A percentile compares a stretch with the other conserved stretches of the same genome.
phyloP scores from a whole-genome alignment of 2,888 invertebrate genomes.

The Synanthedon myopaeformis region DNA sequence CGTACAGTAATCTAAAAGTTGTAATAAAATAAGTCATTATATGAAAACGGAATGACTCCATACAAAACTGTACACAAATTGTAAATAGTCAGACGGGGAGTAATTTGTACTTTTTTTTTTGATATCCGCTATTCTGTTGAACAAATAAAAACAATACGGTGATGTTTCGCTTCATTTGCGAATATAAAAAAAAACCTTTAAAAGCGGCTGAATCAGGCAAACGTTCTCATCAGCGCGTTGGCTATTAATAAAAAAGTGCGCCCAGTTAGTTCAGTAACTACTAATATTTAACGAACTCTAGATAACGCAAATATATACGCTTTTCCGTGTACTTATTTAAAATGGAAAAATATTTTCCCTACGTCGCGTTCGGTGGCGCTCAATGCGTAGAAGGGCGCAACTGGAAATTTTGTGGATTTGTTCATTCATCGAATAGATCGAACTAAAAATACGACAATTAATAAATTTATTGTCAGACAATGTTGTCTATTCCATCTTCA shows the following conservation, averaged over 20 bases:
- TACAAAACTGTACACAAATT: too few species aligned
- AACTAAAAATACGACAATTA: too few species aligned
- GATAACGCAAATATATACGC: slow-evolving; percentile 64
- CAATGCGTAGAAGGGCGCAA: slow-evolving; percentile 4
- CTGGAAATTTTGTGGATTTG: slow-evolving; percentile 1
- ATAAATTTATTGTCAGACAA: too few species aligned
- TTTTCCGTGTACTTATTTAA: slow-evolving; percentile 59
- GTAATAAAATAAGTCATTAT: too few species aligned
- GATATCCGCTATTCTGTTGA: background rate
- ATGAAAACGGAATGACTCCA: too few species aligned
- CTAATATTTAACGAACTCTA: slow-evolving; percentile 63
- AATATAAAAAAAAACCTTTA: slow-evolving; percentile 33
- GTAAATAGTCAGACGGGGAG: too few species aligned
- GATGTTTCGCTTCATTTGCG: slow-evolving; percentile 29
- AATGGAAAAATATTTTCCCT: slow-evolving; percentile 66
- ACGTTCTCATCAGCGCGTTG: slow-evolving; percentile 35
- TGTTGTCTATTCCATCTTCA: too few species aligned
- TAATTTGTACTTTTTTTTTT: too few species aligned
- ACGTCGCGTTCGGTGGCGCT: slow-evolving; percentile 21
- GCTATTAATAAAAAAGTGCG: slow-evolving; percentile 52
- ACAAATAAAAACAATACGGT: slow-evolving; percentile 14
- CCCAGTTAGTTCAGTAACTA: slow-evolving; percentile 38
- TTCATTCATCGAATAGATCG: too few species aligned
- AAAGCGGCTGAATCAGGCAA: slow-evolving; percentile 21
- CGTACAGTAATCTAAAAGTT: too few species aligned